Percentiles rank a stretch among this genome's conserved stretches.
Conservation (phyloP, 1,140 invertebrate species). For the Phocides pigmalion region DNA sequence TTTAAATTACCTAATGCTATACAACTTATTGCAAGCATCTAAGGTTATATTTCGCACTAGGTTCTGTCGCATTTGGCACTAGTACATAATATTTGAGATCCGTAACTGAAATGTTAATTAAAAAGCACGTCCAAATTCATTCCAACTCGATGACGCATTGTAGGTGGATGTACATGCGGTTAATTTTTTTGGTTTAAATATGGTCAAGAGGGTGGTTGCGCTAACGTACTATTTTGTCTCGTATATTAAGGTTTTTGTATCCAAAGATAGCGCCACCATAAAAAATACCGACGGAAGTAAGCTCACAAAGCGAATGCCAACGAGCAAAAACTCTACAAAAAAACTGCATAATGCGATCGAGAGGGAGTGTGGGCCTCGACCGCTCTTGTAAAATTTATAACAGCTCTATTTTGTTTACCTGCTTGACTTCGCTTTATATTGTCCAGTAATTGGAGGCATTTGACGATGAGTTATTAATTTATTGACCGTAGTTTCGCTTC, state of each 20-base stretch:
- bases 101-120: conserved; percentile 7
- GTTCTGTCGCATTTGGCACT: too few relatives aligned
- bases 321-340: conserved; percentile 75
- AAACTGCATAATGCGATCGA: conserved; percentile 78
- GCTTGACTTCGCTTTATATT: conserved; percentile 76
- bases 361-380: conserved; percentile 66
- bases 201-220: conserved; percentile 45
- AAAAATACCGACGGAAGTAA: conserved; percentile 79
- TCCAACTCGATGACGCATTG: conserved; percentile 52
- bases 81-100: neutral
- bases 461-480: conserved; percentile 82
- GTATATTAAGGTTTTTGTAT: conserved; percentile 63
- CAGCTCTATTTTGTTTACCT: conserved; percentile 82
- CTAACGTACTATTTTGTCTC: conserved; percentile 58
- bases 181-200: conserved; percentile 24
- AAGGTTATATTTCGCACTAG: too few relatives aligned
- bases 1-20: too few relatives aligned
- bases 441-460: conserved; percentile 78
- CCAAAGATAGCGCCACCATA: conserved; percentile 76
- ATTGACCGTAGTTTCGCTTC: conserved; percentile 72
- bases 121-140: conserved; percentile 36
- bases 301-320: conserved; percentile 76
- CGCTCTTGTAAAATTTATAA: conserved; percentile 82
- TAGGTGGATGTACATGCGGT: conserved; percentile 24
- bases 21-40: too few relatives aligned